Percentiles rank a stretch among this genome's conserved stretches.
Evolutionary conservation across 1,140 invertebrate species (phyloP).

Genomic region (Camponotus pennsylvanicus): DNA sequence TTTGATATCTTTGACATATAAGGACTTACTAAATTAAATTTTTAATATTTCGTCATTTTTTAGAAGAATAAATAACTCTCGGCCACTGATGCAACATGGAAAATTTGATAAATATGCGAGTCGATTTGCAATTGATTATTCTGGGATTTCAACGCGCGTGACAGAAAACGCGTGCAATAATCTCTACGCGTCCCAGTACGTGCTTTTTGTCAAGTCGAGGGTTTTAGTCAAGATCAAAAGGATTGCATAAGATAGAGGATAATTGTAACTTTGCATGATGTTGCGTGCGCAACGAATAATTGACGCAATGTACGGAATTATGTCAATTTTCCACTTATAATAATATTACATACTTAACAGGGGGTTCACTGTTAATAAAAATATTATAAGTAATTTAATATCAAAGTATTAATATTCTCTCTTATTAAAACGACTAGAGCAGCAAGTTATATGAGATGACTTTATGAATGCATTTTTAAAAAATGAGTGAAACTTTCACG

Average conservation of each 20-base stretch:
- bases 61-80: background rate
- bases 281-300: background rate
- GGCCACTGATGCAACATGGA: background rate
- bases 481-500: background rate
- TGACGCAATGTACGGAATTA: conserved; percentile 4
- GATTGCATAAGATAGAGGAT: conserved; percentile 30
- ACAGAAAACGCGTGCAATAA: conserved; percentile 44
- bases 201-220: conserved; percentile 43
- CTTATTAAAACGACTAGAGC: background rate
- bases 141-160: conserved; percentile 37
- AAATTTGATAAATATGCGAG: conserved; percentile 9
- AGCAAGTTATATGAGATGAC: background rate
- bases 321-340: background rate
- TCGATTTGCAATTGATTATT: conserved; percentile 34
- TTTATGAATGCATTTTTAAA: background rate
- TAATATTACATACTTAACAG: background rate
- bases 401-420: background rate
- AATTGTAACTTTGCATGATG: conserved; percentile 31
- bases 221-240: conserved; percentile 48
- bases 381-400: background rate
- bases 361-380: background rate
- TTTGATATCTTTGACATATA: background rate
- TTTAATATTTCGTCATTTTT: background rate
- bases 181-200: background rate
- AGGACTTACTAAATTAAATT: too few species aligned